Evolutionary conservation across 2,797 vertebrate species (phyloP), one percentile per base, ranked within the genome.

Genomic region (Karalla daura): DNA sequence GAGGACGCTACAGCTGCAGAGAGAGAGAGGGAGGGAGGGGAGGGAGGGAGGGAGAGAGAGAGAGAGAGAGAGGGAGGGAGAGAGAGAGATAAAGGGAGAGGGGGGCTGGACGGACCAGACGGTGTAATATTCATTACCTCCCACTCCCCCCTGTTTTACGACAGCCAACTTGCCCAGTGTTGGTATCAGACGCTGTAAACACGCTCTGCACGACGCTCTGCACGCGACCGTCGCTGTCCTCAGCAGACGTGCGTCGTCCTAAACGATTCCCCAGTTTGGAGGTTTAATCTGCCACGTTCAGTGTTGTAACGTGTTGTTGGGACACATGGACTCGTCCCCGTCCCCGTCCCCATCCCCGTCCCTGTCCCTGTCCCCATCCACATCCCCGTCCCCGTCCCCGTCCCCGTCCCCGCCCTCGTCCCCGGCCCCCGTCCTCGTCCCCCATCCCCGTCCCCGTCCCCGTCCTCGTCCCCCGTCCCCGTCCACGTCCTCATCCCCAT

Each of bases 1-100:
- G 83, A 91, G 90, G 90, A 89, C 54, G 63, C 83, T 88, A 59
- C 91, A 91, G 89, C 91, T 91, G 89, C 88, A 87, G 58, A n/a
- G 59, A 70, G 72, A 73, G 76, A 71, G 67, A 61, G 46, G 43
- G 45, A 36, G 68, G 41, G 70, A 30, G 63, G 28, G 70, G 72
- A 64, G 40, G 71, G 43, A 80, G 62, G 70, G 60, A 74, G 45
- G 60, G 12, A 23, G 44, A 33, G 30, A 13, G 67, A 76, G 85
- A n/a, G n/a, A n/a, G 59, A 70, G 72, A 73, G 76, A 71, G 67
- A 61, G 46, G 43, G 45, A 36, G 68, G 41, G 70, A 30, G 63
- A 52, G 28, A 72, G 72, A 64, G 40, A 73, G 43, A 80, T 64
- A 72, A 62, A 74, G 45, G 60, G 12, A 23, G 44, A 33, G 30